Percentiles rank a stretch among this genome's conserved stretches.
Evolutionary conservation across 2,888 invertebrate species (phyloP).

Genomic region (Lapara coniferarum): DNA sequence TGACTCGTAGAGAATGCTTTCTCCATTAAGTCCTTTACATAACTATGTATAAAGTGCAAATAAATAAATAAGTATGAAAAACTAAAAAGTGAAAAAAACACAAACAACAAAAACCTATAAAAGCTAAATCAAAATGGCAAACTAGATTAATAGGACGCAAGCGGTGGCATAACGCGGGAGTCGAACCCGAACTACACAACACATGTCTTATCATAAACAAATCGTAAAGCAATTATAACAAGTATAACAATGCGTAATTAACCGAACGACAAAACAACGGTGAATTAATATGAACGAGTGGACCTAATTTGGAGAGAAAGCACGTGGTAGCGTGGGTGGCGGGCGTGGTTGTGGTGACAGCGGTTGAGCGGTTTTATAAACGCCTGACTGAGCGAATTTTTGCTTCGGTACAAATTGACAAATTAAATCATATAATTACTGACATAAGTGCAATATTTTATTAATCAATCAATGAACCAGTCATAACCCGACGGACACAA

Average conservation of each 20-base stretch:
- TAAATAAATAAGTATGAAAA: too few relatives aligned
- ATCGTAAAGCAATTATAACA: slow-evolving; percentile 15
- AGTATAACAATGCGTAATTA: slow-evolving; percentile 34
- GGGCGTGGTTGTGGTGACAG: not conserved
- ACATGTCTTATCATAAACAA: slow-evolving; percentile 21
- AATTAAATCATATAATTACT: not conserved
- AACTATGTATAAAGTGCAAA: too few relatives aligned
- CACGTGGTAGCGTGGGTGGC: slow-evolving; percentile 38
- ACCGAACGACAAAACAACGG: slow-evolving; percentile 38
- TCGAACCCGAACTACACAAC: not conserved
- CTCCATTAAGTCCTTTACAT: too few relatives aligned
- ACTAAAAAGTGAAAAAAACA: too few relatives aligned
- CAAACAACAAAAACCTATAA: not conserved
- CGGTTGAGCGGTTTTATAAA: slow-evolving; percentile 10
- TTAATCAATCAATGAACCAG: too few relatives aligned
- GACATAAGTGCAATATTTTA: too few relatives aligned
- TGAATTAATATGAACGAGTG: slow-evolving; percentile 41
- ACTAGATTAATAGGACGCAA: slow-evolving; percentile 8
- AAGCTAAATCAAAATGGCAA: slow-evolving; percentile 7
- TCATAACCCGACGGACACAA: too few relatives aligned
- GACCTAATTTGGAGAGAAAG: slow-evolving; percentile 47
- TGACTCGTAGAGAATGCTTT: too few relatives aligned
- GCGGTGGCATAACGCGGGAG: slow-evolving; percentile 14
- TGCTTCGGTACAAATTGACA: too few relatives aligned
- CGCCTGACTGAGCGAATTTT: not conserved